Percentiles rank a stretch among this genome's conserved stretches.
Evolutionary conservation across 2,888 invertebrate species (phyloP).

Genomic region (Petrolisthes manimaculis): DNA sequence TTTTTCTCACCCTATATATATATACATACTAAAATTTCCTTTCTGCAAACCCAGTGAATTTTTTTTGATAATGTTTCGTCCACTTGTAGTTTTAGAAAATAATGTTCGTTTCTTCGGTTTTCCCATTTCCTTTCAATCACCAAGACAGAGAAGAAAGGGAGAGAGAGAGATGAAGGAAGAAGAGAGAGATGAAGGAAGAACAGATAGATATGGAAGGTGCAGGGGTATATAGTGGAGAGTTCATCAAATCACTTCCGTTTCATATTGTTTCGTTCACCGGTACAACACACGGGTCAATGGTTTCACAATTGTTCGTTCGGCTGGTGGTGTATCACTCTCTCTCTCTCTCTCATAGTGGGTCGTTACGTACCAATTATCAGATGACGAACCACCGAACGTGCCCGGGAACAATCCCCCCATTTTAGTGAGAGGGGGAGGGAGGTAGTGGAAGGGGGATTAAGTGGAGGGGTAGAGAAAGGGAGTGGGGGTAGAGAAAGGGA

Average conservation of each 20-base stretch:
- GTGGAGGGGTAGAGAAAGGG: not conserved
- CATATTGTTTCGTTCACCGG: too few relatives aligned
- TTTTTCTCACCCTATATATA: not conserved
- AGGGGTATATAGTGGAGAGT: too few relatives aligned
- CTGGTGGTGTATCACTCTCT: not conserved
- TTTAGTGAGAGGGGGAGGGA: not conserved
- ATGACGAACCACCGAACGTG: not conserved
- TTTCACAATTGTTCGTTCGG: too few relatives aligned
- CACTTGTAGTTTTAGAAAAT: too few relatives aligned
- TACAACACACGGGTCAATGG: too few relatives aligned
- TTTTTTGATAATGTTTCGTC: too few relatives aligned
- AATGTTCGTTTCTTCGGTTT: too few relatives aligned
- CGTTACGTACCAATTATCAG: not conserved
- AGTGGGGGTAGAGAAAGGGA: not conserved
- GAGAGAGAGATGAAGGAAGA: too few relatives aligned
- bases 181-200: too few relatives aligned
- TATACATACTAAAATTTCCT: not conserved
- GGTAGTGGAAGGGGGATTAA: not conserved
- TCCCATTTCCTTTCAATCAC: not conserved
- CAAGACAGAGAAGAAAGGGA: not conserved
- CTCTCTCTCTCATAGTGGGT: not conserved
- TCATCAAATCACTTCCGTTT: too few relatives aligned
- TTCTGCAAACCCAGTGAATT: not conserved
- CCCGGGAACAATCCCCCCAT: too few relatives aligned
- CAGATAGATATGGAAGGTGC: too few relatives aligned